Base-by-base conservation (phyloP, 1,140 invertebrate species). In the Megathymus violae region DNA sequence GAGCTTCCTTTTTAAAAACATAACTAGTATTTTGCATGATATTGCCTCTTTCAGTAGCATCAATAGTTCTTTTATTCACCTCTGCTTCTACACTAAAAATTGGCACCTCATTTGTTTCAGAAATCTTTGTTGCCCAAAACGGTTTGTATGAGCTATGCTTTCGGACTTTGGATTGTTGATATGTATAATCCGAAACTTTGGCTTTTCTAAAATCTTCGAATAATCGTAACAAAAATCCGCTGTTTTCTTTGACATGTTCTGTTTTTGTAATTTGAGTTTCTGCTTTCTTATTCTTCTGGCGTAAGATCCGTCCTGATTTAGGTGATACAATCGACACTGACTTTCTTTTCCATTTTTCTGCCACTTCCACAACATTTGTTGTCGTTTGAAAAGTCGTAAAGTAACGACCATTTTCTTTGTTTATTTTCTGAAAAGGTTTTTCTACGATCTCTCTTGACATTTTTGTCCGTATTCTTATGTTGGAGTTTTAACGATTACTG, bases 101-200 rank as follows among this genome's bases (percentile, higher is more conserved):
- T 46, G 51, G 14, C 15, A 64, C 52, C 16, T 62, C 47, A 25
- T 60, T 44, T 27, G 71, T 25, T 10, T 73, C 56, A 5, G 62
- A 54, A 4, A 78, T 67, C 74, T 71, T 89, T 0, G 77, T 80
- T 0, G 84, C 80, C 86, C 82, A 87, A 58, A 86, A 86, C 1
- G 83, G 82, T 73, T 78, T 82, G 58, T 85, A 86, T n/a, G 71
- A 69, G 50, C 76, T 85, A 15, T 81, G 60, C 31, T 65, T 63
- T 34, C 85, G 61, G 3, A 85, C 69, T 46, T 72, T 80, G 0
- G 82, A 68, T 25, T 74, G 71, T 64, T 82, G 67, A 40, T 85
- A 82, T 13, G 77, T 73, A 17, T 74, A 82, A 66, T 89, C 81
- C 0, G 80, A 78, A 1, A 87, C 74, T 73, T 82, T 88, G 0